These are phyloP conservation scores for Stomatorhinus ivindoensis DNA, from an alignment of 2,113 vertebrate species.

Conservation along the genomic window DNA sequence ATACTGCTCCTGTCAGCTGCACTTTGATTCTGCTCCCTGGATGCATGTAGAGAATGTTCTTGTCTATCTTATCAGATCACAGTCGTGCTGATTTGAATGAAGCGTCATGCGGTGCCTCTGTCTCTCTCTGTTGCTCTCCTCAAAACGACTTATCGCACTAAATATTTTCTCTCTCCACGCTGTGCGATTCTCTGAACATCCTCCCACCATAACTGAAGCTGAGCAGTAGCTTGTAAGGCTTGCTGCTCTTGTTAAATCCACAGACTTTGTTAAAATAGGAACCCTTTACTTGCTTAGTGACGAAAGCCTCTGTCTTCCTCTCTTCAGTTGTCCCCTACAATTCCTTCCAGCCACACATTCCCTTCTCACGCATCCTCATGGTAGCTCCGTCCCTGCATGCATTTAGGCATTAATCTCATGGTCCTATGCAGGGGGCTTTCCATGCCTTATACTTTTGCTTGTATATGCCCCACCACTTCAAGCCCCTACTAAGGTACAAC, in stretches of 20 bases:
- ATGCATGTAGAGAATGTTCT: slow-evolving; percentile 59
- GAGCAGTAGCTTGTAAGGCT: background rate
- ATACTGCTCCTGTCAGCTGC: slow-evolving; percentile 54
- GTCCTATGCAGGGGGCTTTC: background rate
- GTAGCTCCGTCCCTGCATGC: background rate
- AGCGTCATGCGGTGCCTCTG: slow-evolving; percentile 43
- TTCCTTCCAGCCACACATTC: background rate
- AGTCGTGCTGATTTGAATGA: slow-evolving; percentile 45
- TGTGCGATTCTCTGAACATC: background rate
- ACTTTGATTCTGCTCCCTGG: slow-evolving; percentile 50
- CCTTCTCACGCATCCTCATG: background rate
- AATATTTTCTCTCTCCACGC: background rate
- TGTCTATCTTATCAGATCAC: slow-evolving; percentile 63
- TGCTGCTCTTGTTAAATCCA: background rate
- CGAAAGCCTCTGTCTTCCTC: background rate
- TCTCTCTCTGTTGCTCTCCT: slow-evolving; percentile 50
- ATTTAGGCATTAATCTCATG: slow-evolving; percentile 4
- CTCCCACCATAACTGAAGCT: background rate
- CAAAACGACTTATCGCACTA: background rate
- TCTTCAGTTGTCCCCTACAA: background rate
- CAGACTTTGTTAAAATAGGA: background rate
- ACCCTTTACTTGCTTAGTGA: background rate
- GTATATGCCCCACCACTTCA: background rate
- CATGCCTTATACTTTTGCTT: background rate
- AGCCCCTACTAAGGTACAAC: background rate